phyloP scores from a whole-genome alignment of 2,888 invertebrate genomes.

The Drosophila putrida region DNA sequence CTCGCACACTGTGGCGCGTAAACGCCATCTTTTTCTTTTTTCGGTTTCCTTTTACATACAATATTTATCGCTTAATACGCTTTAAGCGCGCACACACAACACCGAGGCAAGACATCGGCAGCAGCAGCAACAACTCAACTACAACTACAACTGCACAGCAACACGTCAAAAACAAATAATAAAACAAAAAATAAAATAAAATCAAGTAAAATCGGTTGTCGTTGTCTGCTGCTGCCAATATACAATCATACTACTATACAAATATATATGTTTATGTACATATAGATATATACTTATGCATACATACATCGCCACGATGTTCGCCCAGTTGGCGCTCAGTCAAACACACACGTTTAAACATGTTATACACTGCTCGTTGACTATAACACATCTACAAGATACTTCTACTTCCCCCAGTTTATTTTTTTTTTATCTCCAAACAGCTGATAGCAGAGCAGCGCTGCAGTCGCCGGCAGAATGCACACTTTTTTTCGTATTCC shows the following conservation, averaged over 20 bases:
- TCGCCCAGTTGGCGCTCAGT: slow-evolving; percentile 72
- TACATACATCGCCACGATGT: slow-evolving; percentile 42
- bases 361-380: slow-evolving; percentile 32
- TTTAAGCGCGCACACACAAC: slow-evolving; percentile 58
- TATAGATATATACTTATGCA: not conserved
- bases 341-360: slow-evolving; percentile 52
- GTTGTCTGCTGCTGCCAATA: slow-evolving; percentile 55
- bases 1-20: slow-evolving; percentile 68
- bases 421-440: slow-evolving; percentile 37
- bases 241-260: slow-evolving; percentile 13
- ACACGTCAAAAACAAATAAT: slow-evolving; percentile 53
- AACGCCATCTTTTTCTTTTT: slow-evolving; percentile 80
- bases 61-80: slow-evolving; percentile 77
- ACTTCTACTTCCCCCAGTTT: slow-evolving; percentile 44
- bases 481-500: slow-evolving; percentile 19
- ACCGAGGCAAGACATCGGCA: slow-evolving; percentile 47
- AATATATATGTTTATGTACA: slow-evolving; percentile 3
- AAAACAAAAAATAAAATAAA: slow-evolving; percentile 38
- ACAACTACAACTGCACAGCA: slow-evolving; percentile 55
- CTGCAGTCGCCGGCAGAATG: slow-evolving; percentile 32
- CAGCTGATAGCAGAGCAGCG: slow-evolving; percentile 50
- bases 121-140: slow-evolving; percentile 46
- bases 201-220: slow-evolving; percentile 67
- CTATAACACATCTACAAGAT: slow-evolving; percentile 43
- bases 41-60: slow-evolving; percentile 75